Conservation (phyloP, 1,140 invertebrate species). For the Drosophila hydei region DNA sequence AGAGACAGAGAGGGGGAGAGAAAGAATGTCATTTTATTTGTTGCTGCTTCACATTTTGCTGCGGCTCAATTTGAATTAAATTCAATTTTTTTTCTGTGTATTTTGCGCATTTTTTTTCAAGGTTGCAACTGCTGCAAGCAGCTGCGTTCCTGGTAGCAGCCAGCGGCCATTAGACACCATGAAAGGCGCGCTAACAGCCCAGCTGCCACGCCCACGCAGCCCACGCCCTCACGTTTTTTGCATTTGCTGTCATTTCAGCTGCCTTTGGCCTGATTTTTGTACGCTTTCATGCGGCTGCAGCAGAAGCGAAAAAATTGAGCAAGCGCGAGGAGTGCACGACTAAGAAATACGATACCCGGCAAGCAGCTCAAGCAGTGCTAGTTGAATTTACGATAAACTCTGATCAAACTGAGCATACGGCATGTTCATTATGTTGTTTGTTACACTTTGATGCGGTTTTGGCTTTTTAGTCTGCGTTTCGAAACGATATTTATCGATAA, state of each 20-base stretch:
- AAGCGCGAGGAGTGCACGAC: background rate
- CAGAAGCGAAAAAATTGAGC: conserved; percentile 1
- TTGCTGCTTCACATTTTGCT: conserved; percentile 21
- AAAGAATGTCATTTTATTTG: conserved; percentile 58
- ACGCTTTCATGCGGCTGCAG: conserved; percentile 23
- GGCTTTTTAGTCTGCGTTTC: no score
- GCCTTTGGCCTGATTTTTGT: conserved; percentile 48
- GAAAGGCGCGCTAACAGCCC: conserved; percentile 18
- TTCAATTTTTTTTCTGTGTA: conserved; percentile 60
- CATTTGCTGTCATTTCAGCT: conserved; percentile 52
- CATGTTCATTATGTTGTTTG: no score
- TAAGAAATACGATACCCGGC: no score
- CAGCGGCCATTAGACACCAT: conserved; percentile 70
- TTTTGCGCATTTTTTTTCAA: conserved; percentile 56
- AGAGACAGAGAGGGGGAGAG: background rate
- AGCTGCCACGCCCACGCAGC: background rate
- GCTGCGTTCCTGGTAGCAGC: conserved; percentile 33
- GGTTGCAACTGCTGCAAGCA: conserved; percentile 57
- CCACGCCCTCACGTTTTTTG: conserved; percentile 11
- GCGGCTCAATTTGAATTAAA: conserved; percentile 77
- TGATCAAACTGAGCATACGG: no score
- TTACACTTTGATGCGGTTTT: no score
- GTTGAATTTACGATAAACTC: no score
- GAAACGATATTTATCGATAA: background rate
- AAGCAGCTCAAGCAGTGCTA: no score